Base-by-base conservation (phyloP, 2,888 invertebrate species). In the Coleophora flavipennella region DNA sequence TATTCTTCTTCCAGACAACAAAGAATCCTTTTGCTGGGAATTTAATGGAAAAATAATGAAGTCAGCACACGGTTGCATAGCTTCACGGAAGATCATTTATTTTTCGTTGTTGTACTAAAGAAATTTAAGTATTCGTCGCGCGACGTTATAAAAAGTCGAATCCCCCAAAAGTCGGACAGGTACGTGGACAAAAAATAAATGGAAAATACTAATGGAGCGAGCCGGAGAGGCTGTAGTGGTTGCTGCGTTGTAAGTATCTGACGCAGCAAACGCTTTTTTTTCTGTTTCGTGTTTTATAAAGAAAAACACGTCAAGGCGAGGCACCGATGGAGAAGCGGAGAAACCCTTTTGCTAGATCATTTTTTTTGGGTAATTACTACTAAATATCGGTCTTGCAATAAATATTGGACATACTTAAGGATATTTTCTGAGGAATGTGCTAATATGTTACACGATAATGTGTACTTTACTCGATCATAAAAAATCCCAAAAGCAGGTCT, bases 131-230 rank as follows among this genome's bases (percentile, higher is more conserved):
- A 79, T 83, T 76, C 81, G 83, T 79, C 79, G 80, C 77, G 69
- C 71, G 71, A 62, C 67, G 62, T 62, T 73, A 73, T 67, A 81
- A 80, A 81, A 83, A 20, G 77, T 68, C 72, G 63, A 65, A 77
- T 78, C 75, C 77, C 79, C 80, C 74, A 67, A 75, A 80, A 79
- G 69, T 78, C 65, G 73, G 79, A 80, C 84, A 83, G 83, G 80
- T 81, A 83, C 73, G 80, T 75, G 80, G 79, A 83, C 79, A 83
- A 83, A 84, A 83, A 84, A 83, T 81, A 83, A 84, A 84, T 83
- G 80, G 80, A 80, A 84, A 78, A 81, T 78, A 80, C 84, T 84
- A 84, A 84, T 83, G 84, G 81, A 79, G 76, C 79, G 72, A 60
- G 66, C 66, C 74, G 62, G 66, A 66, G 76, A 73, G 75, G 77